Base-by-base conservation (phyloP, 2,113 vertebrate species). In the Cololabis saira region DNA sequence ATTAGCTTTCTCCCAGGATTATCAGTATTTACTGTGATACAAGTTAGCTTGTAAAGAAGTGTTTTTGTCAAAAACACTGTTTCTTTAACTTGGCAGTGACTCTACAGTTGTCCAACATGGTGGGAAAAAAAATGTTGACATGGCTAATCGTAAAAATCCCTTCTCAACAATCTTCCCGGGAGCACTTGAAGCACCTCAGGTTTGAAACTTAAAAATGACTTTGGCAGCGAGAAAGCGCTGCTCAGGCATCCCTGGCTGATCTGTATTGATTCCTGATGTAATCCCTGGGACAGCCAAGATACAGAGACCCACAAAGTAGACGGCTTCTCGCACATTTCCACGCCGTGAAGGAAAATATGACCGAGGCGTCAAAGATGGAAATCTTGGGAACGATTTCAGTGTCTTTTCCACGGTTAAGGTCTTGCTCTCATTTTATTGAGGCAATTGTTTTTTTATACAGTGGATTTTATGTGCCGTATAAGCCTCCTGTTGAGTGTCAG, bases 231-330 rank as follows among this genome's bases (percentile, higher is more conserved):
- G 17, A 63, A 76, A 66, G 58, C 59, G 62, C 69, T 56, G 33
- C 62, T 54, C 17, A 27, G 41, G 59, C 66, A 52, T 66, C 62
- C 14, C 51, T 5, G 70, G 43, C 67, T 77, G 67, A 71, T 75
- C 27, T 18, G 37, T 74, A 87, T 83, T 57, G 84, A 87, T 85
- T 81, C 83, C 41, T 63, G 72, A 85, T 85, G 68, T 82, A 80
- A 85, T 80, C 78, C 65, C 54, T 0, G 58, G 69, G 65, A 69
- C 68, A 61, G 67, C 37, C 0, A 13, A 68, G 68, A 72, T 18
- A 59, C 65, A 71, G 55, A 69, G 37, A 71, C 45, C 61, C 68
- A 81, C 56, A 69, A 76, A 75, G 50, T 33, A 56, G 61, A 58
- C 42, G 0, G 16, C 50, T 74, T 76, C 67, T 82, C 70, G 80